Evolutionary conservation across 2,888 invertebrate genomes (phyloP).

Genomic region (Pseudococcus viburni): DNA sequence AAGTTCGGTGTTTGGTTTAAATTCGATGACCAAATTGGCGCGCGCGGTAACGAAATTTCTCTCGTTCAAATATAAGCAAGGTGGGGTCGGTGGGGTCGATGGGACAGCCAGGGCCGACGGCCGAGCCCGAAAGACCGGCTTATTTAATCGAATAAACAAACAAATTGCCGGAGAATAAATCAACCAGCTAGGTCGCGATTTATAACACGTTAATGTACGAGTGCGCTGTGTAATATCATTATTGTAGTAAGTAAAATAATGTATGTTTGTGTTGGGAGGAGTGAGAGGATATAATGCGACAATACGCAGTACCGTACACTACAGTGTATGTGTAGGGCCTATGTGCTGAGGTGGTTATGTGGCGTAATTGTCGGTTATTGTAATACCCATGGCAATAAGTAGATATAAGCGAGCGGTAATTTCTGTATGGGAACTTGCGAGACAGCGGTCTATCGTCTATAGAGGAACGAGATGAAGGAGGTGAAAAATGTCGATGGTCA

Average conservation of each 20-base stretch:
- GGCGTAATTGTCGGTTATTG: constrained; percentile 30
- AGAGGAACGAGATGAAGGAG: background rate
- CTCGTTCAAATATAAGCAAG: background rate
- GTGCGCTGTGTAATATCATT: background rate
- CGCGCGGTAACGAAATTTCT: constrained; percentile 14
- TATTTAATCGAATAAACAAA: constrained; percentile 20
- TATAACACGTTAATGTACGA: constrained; percentile 57
- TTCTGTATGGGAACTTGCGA: background rate
- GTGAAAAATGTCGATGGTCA: background rate
- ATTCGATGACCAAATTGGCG: constrained; percentile 29
- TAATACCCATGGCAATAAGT: background rate
- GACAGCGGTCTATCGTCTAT: background rate
- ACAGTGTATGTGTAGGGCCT: too few species aligned
- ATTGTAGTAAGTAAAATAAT: background rate
- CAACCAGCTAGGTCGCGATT: constrained; percentile 66
- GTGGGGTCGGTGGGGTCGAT: background rate
- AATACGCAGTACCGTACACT: background rate
- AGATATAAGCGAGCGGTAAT: background rate
- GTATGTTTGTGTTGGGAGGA: background rate
- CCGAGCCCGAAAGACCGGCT: background rate
- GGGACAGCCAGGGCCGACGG: too few species aligned
- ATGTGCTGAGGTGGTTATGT: background rate
- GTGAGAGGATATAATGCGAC: background rate
- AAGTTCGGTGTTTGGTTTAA: constrained; percentile 21
- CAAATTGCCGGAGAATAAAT: constrained; percentile 50